These are phyloP conservation scores for Typhlomys cinereus DNA, from an alignment of 2,113 vertebrate genomes.

Conservation along the genomic window DNA sequence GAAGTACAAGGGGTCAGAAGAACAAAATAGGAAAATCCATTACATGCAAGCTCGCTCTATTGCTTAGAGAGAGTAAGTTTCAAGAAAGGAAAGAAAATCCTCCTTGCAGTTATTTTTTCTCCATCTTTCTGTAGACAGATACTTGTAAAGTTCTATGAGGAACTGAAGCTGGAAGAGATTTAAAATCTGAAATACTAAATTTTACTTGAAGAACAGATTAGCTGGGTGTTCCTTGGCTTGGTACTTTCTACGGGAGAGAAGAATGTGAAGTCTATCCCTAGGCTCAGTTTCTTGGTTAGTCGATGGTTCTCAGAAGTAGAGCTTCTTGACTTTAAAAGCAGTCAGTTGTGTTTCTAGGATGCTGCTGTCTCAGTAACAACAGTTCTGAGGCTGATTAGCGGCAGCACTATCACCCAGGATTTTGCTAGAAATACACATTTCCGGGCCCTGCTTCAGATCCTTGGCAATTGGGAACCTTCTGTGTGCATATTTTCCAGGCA, in stretches of 20 bases:
- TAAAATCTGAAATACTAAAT: slow-evolving; percentile 2
- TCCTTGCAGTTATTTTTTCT: neutral
- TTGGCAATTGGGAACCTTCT: neutral
- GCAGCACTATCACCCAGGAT: neutral
- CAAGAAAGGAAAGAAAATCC: neutral
- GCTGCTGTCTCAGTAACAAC: neutral
- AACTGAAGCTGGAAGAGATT: neutral
- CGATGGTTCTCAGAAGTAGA: neutral
- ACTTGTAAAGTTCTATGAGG: neutral
- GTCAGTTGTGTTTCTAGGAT: neutral
- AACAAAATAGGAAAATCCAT: neutral
- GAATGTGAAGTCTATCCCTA: neutral
- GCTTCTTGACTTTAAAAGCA: neutral
- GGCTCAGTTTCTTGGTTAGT: neutral
- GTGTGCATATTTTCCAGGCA: neutral
- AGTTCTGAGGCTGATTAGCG: neutral
- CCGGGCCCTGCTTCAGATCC: neutral
- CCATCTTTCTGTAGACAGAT: neutral
- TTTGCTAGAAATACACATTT: neutral
- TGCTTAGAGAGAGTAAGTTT: neutral
- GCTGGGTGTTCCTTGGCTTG: neutral
- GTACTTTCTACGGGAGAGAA: neutral
- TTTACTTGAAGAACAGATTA: neutral
- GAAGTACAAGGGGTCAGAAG: neutral
- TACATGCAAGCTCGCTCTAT: neutral